Base-by-base conservation (phyloP, 1,140 invertebrate genomes). In the Octopus bimaculoides region DNA sequence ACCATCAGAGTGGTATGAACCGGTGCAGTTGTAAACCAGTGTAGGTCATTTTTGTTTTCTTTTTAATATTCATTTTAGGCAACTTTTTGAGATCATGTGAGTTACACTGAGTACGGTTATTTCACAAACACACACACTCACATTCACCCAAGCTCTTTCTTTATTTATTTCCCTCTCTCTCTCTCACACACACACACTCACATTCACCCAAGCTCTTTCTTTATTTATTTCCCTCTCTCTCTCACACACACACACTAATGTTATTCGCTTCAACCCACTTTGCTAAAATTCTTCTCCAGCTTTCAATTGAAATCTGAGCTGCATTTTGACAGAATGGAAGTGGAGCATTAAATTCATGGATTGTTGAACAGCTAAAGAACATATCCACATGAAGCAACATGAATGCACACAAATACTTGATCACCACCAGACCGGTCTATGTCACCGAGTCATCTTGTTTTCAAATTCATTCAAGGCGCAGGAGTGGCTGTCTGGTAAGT, bases 71-170 rank as follows among this genome's bases (percentile, higher is more conserved):
- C 0, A 41, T 41, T 41, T 41, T 41, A 41, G 26, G 26, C 26
- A 41, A 2, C 26, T 41, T 41, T 41, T 41, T 41, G 26, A 41
- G 26, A 41, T 41, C 26, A 41, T 41, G 26, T 41, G 26, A 41
- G 26, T 41, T 41, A 41, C 26, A 41, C 26, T 41, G 26, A 41
- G 26, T 41, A 41, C 2, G 26, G 26, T 0, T 41, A 41, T 41
- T 41, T 54, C 54, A 54, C 54, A 41, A 54, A 54, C 14, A 9
- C 54, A 12, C 77, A 54, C 77, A 54, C 77, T 54, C 75, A 54
- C 79, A 78, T 74, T 52, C 75, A 78, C 79, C 73, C 75, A 53
- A 54, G n/a, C 75, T 75, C 79, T 9, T 74, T n/a, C 75, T n/a
- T 54, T 75, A 52, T 14, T 69, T 75, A 17, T n/a, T 54, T n/a